These are phyloP conservation scores for Ectemnius cavifrons DNA, from an alignment of 2,888 invertebrate species.

Conservation along the genomic window DNA sequence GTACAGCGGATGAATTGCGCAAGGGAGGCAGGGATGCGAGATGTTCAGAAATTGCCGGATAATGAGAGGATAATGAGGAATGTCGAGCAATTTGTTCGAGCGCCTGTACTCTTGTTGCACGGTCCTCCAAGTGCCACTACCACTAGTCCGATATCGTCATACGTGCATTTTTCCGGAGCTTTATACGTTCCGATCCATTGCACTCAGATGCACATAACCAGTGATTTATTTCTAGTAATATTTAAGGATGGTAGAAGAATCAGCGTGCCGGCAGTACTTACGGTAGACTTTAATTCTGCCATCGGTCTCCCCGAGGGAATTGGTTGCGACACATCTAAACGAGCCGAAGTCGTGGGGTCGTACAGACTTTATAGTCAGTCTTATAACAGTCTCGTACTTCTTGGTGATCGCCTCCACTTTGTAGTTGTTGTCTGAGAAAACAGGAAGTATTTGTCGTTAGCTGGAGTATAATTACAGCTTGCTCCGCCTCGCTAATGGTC, in stretches of 20 bases:
- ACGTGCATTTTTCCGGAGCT: too few relatives aligned
- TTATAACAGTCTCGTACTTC: conserved; percentile 76
- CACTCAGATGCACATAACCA: too few relatives aligned
- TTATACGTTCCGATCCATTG: too few relatives aligned
- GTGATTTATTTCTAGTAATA: not conserved
- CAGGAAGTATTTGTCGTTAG: not conserved
- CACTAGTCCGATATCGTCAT: too few relatives aligned
- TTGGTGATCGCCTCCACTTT: conserved; percentile 71
- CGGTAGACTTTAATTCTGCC: conserved; percentile 79
- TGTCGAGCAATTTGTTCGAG: not conserved
- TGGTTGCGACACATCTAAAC: conserved; percentile 78
- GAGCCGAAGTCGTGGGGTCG: conserved; percentile 75
- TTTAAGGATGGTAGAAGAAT: not conserved
- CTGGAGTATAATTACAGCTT: too few relatives aligned
- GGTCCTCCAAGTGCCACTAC: too few relatives aligned
- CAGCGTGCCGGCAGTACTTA: conserved; percentile 65
- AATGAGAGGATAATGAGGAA: conserved; percentile 7
- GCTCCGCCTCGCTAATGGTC: too few relatives aligned
- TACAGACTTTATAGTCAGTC: conserved; percentile 76
- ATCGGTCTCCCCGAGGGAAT: conserved; percentile 79
- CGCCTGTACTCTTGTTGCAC: too few relatives aligned
- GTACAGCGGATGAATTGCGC: not conserved
- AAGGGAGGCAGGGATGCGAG: not conserved
- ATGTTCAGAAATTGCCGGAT: not conserved
- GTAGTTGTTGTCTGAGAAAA: conserved; percentile 75